Evolutionary conservation across 2,888 invertebrate genomes (phyloP).

Genomic region (Trachelus iudaicus): DNA sequence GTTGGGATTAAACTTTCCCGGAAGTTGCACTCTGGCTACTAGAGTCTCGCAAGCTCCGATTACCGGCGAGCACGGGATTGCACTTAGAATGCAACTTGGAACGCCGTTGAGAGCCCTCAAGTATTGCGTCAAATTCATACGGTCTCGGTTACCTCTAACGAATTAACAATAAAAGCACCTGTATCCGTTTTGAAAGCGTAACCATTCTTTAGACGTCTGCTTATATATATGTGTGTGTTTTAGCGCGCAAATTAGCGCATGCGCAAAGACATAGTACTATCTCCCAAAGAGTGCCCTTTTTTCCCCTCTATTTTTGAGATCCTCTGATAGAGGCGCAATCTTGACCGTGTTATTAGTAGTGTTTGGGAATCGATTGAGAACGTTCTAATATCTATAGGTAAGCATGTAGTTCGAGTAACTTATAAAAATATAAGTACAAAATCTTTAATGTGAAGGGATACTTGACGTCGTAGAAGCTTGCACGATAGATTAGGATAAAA

Average conservation of each 20-base stretch:
- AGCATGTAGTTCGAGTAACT: no score
- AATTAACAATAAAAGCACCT: neutral
- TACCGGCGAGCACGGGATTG: constrained; percentile 40
- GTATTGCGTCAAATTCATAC: neutral
- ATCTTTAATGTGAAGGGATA: neutral
- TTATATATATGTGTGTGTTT: no score
- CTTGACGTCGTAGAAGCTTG: neutral
- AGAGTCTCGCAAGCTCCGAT: constrained; percentile 31
- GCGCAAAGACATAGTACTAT: no score
- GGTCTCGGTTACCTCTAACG: neutral
- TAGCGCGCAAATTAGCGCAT: no score
- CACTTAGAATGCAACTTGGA: constrained; percentile 32
- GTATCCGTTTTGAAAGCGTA: neutral
- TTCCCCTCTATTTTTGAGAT: no score
- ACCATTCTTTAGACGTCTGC: neutral
- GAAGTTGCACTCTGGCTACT: constrained; percentile 15
- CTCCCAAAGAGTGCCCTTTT: no score
- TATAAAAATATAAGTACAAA: neutral
- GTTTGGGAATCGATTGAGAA: no score
- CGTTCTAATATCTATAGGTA: neutral
- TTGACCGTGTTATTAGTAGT: no score
- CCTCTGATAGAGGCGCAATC: no score
- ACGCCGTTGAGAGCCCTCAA: constrained; percentile 25
- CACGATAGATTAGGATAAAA: neutral
- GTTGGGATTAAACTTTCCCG: constrained; percentile 29